phyloP scores from a whole-genome alignment of 35 echinoderm and acorn worm genomes.

The Anneissia japonica region DNA sequence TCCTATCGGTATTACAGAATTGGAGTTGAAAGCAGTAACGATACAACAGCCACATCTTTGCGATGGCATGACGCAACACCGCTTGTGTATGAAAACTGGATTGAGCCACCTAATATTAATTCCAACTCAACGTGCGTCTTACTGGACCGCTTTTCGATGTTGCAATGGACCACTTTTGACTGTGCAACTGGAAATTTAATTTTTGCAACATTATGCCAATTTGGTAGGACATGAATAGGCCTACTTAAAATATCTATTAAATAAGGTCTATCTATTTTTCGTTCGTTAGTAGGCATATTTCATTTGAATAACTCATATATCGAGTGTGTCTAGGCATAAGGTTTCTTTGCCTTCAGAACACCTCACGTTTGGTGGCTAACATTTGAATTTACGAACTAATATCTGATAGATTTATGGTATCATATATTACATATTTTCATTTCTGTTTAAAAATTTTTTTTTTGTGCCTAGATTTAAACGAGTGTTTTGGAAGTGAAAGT shows the following conservation, averaged over 20 bases:
- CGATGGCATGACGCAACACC: background rate
- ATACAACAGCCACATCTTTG: background rate
- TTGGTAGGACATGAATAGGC: background rate
- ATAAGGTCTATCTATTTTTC: too few species aligned
- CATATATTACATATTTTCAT: too few species aligned
- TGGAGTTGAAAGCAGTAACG: background rate
- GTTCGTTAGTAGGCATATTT: too few species aligned
- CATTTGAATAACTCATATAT: too few species aligned
- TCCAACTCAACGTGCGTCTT: background rate
- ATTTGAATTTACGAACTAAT: too few species aligned
- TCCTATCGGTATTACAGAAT: background rate
- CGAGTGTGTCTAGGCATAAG: too few species aligned
- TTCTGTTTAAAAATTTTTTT: too few species aligned
- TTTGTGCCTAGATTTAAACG: constrained; percentile 53
- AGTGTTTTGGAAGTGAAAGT: constrained; percentile 37
- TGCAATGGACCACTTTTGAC: background rate
- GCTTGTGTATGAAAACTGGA: background rate
- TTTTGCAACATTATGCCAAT: background rate
- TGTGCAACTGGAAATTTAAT: background rate
- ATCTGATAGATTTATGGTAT: too few species aligned
- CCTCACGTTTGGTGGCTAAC: too few species aligned
- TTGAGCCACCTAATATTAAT: background rate
- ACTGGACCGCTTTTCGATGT: background rate
- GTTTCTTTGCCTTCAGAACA: too few species aligned
- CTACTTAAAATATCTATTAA: too few species aligned